Evolutionary conservation across 2,797 vertebrate species (phyloP).

Genomic region (Poecilia gillii): DNA sequence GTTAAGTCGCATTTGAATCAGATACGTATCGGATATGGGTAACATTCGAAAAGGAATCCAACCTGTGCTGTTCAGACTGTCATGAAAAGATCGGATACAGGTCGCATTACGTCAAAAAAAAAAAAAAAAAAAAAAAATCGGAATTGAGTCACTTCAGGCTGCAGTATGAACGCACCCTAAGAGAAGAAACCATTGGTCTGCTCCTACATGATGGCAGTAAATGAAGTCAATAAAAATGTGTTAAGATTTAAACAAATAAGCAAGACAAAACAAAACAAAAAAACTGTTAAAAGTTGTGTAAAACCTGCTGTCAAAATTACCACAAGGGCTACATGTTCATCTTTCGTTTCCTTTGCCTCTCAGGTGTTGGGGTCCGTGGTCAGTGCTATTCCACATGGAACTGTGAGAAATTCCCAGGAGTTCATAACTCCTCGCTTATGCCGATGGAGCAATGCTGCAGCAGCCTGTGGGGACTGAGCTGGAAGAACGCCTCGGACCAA

Average conservation of each 20-base stretch:
- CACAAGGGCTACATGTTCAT: too few species aligned
- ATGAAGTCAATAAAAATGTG: not conserved
- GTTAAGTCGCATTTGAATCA: too few species aligned
- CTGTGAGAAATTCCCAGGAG: slow-evolving; percentile 78
- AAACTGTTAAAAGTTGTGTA: not conserved
- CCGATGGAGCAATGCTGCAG: slow-evolving; percentile 86
- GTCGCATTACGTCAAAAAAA: too few species aligned
- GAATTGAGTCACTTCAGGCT: too few species aligned
- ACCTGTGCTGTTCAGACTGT: too few species aligned
- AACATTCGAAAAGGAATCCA: too few species aligned
- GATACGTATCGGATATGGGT: too few species aligned
- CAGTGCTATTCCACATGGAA: slow-evolving; percentile 85
- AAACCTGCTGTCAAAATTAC: not conserved
- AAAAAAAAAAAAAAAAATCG: too few species aligned
- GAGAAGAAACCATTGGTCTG: not conserved
- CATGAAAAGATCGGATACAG: too few species aligned
- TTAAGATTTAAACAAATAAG: not conserved
- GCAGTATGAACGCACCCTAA: slow-evolving; percentile 1
- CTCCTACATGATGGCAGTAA: not conserved
- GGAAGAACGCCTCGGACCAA: slow-evolving; percentile 81
- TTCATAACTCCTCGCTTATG: slow-evolving; percentile 80
- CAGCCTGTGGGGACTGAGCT: slow-evolving; percentile 86
- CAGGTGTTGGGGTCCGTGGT: slow-evolving; percentile 73
- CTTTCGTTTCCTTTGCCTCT: not conserved
- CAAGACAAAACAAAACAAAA: not conserved